Conservation (phyloP, 2,888 invertebrate genomes). For the Mayetiola destructor region DNA sequence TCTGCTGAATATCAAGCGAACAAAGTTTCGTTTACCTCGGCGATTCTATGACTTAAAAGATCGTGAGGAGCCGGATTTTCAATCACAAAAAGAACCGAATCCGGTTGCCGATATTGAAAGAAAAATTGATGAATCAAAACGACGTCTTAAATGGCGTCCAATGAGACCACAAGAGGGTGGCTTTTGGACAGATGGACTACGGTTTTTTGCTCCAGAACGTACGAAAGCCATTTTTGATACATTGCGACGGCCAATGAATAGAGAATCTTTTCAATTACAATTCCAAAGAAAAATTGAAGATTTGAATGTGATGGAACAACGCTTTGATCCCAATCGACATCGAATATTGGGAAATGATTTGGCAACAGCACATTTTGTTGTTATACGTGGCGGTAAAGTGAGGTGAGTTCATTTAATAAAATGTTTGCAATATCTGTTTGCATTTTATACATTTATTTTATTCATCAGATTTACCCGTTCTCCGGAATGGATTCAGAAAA, state of each 20-base stretch:
- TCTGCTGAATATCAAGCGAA: background rate
- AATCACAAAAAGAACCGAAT: background rate
- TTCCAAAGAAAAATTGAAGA: constrained; percentile 25
- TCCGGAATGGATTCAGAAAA: constrained; percentile 43
- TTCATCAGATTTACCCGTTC: constrained; percentile 37
- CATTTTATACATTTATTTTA: constrained; percentile 14
- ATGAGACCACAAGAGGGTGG: constrained; percentile 41
- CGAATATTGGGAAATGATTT: constrained; percentile 60
- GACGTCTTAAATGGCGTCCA: constrained; percentile 46
- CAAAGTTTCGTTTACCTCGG: too few species aligned
- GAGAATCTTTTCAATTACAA: background rate
- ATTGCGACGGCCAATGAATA: constrained; percentile 37
- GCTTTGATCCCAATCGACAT: constrained; percentile 44
- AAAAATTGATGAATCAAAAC: constrained; percentile 30
- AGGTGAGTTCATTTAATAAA: constrained; percentile 32
- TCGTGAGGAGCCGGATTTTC: background rate
- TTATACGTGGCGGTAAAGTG: constrained; percentile 58
- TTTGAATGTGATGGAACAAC: constrained; percentile 41
- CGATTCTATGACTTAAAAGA: background rate
- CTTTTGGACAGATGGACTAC: background rate
- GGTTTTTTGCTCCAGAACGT: constrained; percentile 39
- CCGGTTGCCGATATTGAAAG: constrained; percentile 20
- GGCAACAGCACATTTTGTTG: constrained; percentile 73
- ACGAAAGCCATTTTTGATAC: constrained; percentile 36
- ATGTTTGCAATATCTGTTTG: background rate